Conservation (phyloP, 2,888 invertebrate species). For the Conomelus anceps region DNA sequence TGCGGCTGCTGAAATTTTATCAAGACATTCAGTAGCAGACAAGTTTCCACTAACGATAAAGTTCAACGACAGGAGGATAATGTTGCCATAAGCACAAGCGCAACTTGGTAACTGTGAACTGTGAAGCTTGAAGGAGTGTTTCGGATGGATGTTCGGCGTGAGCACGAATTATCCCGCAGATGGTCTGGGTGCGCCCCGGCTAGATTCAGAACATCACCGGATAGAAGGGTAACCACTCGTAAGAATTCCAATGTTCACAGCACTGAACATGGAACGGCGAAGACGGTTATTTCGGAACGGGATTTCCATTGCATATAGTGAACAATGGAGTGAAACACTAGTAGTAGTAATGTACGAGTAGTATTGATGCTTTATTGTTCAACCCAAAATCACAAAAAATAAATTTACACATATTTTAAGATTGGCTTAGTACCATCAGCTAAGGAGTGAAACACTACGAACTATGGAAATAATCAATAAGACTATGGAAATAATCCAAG, state of each 20-base stretch:
- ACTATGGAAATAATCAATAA: no score
- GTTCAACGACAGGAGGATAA: neutral
- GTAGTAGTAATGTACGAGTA: no score
- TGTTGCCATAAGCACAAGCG: neutral
- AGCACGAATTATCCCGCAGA: neutral
- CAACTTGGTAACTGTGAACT: neutral
- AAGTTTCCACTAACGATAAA: neutral
- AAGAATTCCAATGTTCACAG: neutral
- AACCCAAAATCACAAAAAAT: no score
- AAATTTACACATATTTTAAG: no score
- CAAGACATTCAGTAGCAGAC: neutral
- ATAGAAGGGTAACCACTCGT: neutral
- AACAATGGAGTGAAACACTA: no score
- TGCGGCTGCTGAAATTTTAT: neutral
- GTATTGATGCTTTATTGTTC: no score
- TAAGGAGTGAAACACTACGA: no score
- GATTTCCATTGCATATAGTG: no score
- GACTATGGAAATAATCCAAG: no score
- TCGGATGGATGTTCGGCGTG: neutral
- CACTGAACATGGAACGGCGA: neutral
- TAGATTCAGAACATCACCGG: neutral
- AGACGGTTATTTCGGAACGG: no score
- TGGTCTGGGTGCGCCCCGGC: neutral
- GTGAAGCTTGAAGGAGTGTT: neutral
- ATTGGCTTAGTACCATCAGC: no score